These are phyloP conservation scores for Catagonus wagneri DNA, from an alignment of 2,113 vertebrate genomes.

Conservation along the genomic window DNA sequence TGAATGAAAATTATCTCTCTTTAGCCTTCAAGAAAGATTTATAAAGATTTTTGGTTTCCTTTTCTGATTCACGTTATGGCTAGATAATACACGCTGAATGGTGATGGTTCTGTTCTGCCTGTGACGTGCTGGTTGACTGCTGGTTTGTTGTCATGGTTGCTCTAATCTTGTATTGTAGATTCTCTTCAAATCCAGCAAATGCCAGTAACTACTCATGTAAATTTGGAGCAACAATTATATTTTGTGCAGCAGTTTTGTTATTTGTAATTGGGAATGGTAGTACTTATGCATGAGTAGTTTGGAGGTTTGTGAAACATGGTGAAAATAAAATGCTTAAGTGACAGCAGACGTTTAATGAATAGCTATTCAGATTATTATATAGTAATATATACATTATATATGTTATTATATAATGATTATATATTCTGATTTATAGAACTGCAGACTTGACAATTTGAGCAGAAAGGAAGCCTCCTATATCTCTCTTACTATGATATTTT, in stretches of 20 bases:
- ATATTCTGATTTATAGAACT: background rate
- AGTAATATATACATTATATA: background rate
- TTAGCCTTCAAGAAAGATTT: background rate
- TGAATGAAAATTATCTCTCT: background rate
- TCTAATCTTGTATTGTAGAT: background rate
- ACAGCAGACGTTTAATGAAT: background rate
- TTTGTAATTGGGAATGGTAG: background rate
- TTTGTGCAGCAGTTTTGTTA: background rate
- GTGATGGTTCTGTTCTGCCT: background rate
- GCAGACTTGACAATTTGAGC: background rate
- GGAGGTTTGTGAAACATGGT: background rate
- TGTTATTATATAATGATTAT: background rate
- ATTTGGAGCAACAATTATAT: background rate
- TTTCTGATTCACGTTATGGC: background rate
- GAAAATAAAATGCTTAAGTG: background rate
- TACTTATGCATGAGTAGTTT: background rate
- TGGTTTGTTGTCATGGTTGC: background rate
- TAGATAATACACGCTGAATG: background rate
- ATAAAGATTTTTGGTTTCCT: background rate
- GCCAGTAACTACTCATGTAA: background rate
- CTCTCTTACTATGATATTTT: background rate
- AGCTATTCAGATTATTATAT: background rate
- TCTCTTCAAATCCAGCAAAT: background rate
- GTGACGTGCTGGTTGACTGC: accelerated
- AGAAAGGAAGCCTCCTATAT: background rate